These are phyloP conservation scores for Trichopria drosophilae DNA, from an alignment of 2,888 invertebrate genomes.

Conservation along the genomic window DNA sequence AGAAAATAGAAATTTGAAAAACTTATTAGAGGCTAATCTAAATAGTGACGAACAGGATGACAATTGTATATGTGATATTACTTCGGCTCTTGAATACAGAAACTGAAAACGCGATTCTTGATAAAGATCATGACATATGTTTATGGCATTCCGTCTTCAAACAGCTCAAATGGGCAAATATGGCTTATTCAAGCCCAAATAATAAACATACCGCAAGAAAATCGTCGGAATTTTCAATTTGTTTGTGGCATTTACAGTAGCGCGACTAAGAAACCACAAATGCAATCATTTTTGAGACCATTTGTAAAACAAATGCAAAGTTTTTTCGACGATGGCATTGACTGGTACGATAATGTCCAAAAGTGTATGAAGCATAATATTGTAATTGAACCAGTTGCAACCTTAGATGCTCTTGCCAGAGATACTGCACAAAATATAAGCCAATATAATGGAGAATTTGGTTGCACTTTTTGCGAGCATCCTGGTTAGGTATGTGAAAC, in stretches of 20 bases:
- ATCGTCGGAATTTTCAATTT: constrained; percentile 13
- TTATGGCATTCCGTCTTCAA: constrained; percentile 14
- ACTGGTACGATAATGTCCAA: constrained; percentile 8
- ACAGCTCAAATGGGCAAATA: constrained; percentile 19
- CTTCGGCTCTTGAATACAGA: constrained; percentile 4
- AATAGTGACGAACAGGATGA: neutral
- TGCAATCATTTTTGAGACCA: constrained; percentile 17
- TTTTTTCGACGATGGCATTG: too few species aligned
- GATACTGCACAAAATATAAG: constrained; percentile 17
- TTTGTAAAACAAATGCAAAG: too few species aligned
- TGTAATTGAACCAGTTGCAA: constrained; percentile 21
- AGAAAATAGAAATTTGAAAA: constrained; percentile 13
- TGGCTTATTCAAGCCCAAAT: constrained; percentile 22
- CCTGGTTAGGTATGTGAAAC: neutral
- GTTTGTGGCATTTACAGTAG: constrained; percentile 15
- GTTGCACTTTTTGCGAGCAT: constrained; percentile 16
- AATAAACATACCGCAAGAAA: constrained; percentile 11
- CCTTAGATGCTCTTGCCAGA: too few species aligned
- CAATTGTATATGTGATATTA: constrained; percentile 12
- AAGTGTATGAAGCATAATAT: constrained; percentile 2
- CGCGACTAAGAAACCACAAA: constrained; percentile 8
- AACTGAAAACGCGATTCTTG: constrained; percentile 4
- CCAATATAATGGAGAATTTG: constrained; percentile 16
- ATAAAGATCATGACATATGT: constrained; percentile 11
- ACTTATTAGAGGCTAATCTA: constrained; percentile 7